Percentiles rank a stretch among this genome's conserved stretches.
phyloP scores from a whole-genome alignment of 2,113 vertebrate species.

The Psammodynastes pulverulentus region DNA sequence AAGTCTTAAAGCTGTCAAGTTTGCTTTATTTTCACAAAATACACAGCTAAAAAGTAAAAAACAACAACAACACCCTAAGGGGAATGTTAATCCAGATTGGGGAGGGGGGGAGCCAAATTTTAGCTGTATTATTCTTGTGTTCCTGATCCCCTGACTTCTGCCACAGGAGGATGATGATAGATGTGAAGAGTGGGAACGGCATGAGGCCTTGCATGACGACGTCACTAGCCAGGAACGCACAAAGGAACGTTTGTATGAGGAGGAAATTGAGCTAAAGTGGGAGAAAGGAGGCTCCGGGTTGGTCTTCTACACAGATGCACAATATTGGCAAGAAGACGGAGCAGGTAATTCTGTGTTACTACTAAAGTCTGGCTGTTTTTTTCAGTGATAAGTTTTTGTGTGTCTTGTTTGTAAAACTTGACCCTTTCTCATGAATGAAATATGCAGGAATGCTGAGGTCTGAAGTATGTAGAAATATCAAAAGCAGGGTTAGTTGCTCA shows the following conservation, averaged over 20 bases:
- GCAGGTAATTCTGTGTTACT: slow-evolving; percentile 74
- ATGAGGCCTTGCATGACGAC: slow-evolving; percentile 90
- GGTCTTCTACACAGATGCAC: slow-evolving; percentile 96
- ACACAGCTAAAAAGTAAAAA: not conserved
- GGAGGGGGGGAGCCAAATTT: too few species aligned
- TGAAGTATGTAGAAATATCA: not conserved
- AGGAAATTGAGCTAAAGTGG: slow-evolving; percentile 96
- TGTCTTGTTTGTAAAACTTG: not conserved
- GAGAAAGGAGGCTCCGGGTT: slow-evolving; percentile 95
- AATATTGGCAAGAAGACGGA: slow-evolving; percentile 91
- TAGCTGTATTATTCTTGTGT: not conserved
- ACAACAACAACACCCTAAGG: too few species aligned
- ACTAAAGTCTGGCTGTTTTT: too few species aligned
- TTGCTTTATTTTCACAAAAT: not conserved
- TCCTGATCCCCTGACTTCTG: not conserved
- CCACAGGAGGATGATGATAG: slow-evolving; percentile 76
- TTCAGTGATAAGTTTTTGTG: not conserved
- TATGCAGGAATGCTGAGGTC: not conserved
- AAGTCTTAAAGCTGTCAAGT: too few species aligned
- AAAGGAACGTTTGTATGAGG: slow-evolving; percentile 87
- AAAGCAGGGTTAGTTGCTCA: not conserved
- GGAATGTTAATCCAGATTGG: not conserved
- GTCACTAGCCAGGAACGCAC: slow-evolving; percentile 87
- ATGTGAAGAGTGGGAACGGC: slow-evolving; percentile 96
- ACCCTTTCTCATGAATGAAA: not conserved